A percentile compares a stretch with the other conserved stretches of the same genome.
These are phyloP conservation scores for Atta cephalotes DNA, from an alignment of 1,140 invertebrate species.

Conservation along the genomic window DNA sequence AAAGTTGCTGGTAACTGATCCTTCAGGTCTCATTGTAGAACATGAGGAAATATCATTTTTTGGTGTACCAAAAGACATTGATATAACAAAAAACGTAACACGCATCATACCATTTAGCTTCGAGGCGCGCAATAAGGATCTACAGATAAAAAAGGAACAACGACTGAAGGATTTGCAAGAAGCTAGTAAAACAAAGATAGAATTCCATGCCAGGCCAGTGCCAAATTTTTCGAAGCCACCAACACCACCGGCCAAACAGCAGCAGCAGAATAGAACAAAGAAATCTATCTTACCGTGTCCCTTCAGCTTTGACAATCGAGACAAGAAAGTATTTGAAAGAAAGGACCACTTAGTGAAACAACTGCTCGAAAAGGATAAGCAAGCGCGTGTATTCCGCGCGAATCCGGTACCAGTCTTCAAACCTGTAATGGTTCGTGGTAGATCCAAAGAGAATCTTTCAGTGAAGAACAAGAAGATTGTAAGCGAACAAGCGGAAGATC, in stretches of 20 bases:
- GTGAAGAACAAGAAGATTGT: not conserved
- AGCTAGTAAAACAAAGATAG: slow-evolving; percentile 77
- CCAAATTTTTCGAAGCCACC: slow-evolving; percentile 60
- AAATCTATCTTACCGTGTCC: slow-evolving; percentile 74
- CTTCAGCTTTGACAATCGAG: slow-evolving; percentile 87
- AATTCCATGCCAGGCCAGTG: slow-evolving; percentile 85
- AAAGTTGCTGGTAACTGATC: slow-evolving; percentile 71
- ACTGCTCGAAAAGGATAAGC: slow-evolving; percentile 83
- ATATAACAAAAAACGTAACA: slow-evolving; percentile 42
- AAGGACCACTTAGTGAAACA: slow-evolving; percentile 87
- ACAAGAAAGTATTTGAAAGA: slow-evolving; percentile 83
- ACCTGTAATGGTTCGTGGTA: slow-evolving; percentile 74
- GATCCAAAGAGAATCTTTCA: slow-evolving; percentile 45
- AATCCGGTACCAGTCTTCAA: slow-evolving; percentile 85
- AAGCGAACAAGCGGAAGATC: not conserved
- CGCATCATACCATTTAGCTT: slow-evolving; percentile 85
- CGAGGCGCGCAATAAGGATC: slow-evolving; percentile 85
- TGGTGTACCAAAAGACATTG: slow-evolving; percentile 78
- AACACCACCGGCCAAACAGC: slow-evolving; percentile 65
- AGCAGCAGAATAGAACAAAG: slow-evolving; percentile 5
- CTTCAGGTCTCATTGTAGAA: slow-evolving; percentile 68
- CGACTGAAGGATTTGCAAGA: slow-evolving; percentile 84
- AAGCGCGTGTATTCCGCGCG: slow-evolving; percentile 84
- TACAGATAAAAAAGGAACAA: slow-evolving; percentile 85
- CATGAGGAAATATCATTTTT: slow-evolving; percentile 79